A percentile compares a stretch with the other conserved stretches of the same genome.
These are phyloP conservation scores for Amphipoea lucens DNA, from an alignment of 2,888 invertebrate genomes.

Conservation along the genomic window DNA sequence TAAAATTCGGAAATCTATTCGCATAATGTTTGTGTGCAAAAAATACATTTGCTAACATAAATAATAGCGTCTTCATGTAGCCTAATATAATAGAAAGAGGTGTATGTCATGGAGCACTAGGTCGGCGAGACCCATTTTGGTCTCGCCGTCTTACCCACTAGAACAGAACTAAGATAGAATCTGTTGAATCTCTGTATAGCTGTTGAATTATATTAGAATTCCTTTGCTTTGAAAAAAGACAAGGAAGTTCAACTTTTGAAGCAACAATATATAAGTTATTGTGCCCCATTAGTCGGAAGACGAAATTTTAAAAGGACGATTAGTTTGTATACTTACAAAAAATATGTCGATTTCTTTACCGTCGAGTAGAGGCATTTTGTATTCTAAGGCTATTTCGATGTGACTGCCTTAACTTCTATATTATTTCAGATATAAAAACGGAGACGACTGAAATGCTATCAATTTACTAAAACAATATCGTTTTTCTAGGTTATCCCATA, in stretches of 20 bases:
- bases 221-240: neutral
- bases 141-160: neutral
- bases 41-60: neutral
- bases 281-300: neutral
- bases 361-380: constrained; percentile 84
- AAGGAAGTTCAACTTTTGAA: neutral
- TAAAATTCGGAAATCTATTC: neutral
- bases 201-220: neutral
- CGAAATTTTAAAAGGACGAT: neutral
- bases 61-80: neutral
- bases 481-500: constrained; percentile 20
- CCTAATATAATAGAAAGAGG: neutral
- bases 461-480: neutral
- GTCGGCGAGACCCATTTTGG: neutral
- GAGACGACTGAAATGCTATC: neutral
- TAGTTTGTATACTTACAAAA: constrained; percentile 84
- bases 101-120: neutral
- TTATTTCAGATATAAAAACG: neutral
- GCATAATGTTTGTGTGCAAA: neutral
- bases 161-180: neutral
- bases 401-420: neutral
- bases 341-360: constrained; percentile 88
- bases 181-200: neutral
- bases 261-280: neutral
- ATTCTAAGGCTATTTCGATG: neutral